Conservation (phyloP, 2,113 vertebrate species). For the Sander lucioperca region DNA sequence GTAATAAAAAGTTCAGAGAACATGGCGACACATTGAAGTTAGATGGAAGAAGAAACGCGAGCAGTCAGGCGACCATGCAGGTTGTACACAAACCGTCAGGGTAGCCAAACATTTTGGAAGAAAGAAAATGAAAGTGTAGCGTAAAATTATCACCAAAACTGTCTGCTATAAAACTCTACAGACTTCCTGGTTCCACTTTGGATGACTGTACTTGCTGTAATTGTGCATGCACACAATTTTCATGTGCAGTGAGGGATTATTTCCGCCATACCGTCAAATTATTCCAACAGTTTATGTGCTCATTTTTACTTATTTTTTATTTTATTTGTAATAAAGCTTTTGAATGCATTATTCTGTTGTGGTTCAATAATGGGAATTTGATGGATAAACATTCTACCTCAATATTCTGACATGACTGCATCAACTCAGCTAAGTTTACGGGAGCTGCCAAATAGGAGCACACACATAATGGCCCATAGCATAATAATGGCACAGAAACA, state of each 20-base stretch:
- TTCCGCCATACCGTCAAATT: too few species aligned
- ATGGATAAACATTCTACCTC: not conserved
- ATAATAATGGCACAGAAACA: not conserved
- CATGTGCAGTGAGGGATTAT: not conserved
- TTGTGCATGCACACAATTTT: not conserved
- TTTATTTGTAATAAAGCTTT: not conserved
- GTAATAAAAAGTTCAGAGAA: not conserved
- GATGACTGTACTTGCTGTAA: too few species aligned
- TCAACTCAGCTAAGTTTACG: not conserved
- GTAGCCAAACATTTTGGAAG: not conserved
- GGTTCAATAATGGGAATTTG: not conserved
- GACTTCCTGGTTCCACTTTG: not conserved
- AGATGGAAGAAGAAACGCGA: not conserved
- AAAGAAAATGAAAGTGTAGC: not conserved
- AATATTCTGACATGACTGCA: not conserved
- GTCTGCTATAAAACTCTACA: not conserved
- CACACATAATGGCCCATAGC: not conserved
- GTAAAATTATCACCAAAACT: not conserved
- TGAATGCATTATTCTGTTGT: not conserved
- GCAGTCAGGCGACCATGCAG: not conserved
- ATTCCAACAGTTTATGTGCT: too few species aligned
- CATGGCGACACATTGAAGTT: not conserved
- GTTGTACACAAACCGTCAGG: not conserved
- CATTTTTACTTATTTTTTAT: not conserved
- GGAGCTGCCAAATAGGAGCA: not conserved